Conservation (phyloP, 2,113 vertebrate genomes). For the Talpa occidentalis region DNA sequence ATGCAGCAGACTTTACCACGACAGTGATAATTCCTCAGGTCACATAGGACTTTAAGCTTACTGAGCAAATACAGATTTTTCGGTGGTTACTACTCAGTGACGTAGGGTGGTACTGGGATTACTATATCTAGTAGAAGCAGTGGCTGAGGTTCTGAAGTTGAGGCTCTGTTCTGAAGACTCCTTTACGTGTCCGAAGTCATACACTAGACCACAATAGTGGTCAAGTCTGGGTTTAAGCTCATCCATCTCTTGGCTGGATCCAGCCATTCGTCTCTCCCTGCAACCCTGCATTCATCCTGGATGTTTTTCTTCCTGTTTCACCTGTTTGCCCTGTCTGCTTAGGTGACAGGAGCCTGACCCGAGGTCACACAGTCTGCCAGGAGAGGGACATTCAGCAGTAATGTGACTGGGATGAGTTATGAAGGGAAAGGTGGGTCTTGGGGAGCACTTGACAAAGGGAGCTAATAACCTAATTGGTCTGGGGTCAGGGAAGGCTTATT, state of each 20-base stretch:
- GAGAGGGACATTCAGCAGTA: background rate
- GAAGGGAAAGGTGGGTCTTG: background rate
- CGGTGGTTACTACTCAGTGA: background rate
- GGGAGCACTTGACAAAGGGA: background rate
- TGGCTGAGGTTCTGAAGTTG: background rate
- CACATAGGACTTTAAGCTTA: background rate
- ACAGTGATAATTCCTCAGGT: background rate
- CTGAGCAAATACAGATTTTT: background rate
- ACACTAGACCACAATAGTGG: background rate
- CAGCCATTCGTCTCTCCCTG: background rate
- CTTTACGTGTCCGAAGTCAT: background rate
- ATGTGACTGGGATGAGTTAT: background rate
- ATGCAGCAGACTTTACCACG: background rate
- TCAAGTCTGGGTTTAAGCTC: background rate
- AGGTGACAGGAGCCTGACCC: background rate
- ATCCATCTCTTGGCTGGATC: background rate
- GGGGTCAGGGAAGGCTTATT: background rate
- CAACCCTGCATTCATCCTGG: accelerated
- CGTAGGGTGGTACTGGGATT: background rate
- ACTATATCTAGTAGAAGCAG: background rate
- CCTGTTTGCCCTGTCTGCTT: background rate
- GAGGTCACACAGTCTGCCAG: background rate
- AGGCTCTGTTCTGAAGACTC: background rate
- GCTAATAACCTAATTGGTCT: background rate
- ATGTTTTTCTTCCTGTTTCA: background rate